Base-by-base conservation (phyloP, 2,113 vertebrate species). In the Hippoglossus stenolepis region DNA sequence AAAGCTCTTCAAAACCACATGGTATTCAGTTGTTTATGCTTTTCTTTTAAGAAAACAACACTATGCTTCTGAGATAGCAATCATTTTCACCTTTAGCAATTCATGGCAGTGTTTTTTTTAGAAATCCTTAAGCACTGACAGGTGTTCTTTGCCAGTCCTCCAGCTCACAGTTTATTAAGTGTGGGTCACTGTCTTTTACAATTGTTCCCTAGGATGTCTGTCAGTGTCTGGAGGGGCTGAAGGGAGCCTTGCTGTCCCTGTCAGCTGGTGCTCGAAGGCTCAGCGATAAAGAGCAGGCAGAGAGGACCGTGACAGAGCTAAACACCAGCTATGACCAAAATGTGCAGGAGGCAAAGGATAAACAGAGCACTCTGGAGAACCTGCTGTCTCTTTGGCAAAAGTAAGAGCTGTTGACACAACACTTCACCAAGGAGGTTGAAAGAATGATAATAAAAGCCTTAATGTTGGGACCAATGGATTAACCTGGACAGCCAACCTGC, bases 371-470 rank as follows among this genome's bases (percentile, higher is more conserved):
- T 0, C 70, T 98, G 87, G 98, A 98, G 83, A 92, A 73, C 28
- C 93, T 97, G 63, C 92, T 98, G 83, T 90, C 92, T 64, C 91
- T 87, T 10, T 99, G 98, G 97, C 97, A 98, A 88, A 97, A 93
- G 98, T 99, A 90, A 91, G 95, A 75, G 9, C 20, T 45, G 9
- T 4, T 15, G 2, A 20, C 61, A 26, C 5, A 1, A 31, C 26
- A 21, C 21, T 51, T 51, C 18, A 17, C 47, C 20, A 18, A 6
- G 2, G 26, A 49, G 21, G 49, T 67, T 53, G 3, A 40, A 21
- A 35, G 12, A 11, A 54, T 47, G 23, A 54, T 4, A 78, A 20
- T 24, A 54, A 64, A 57, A 53, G n/a, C 24, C 35, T 67, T 31
- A 7, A 7, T 31, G 31, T 31, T 31, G 6, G 14, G 23, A 59